Percentiles rank a stretch among this genome's conserved stretches.
phyloP scores from a whole-genome alignment of 2,797 vertebrate species.

The Momotus momota region DNA sequence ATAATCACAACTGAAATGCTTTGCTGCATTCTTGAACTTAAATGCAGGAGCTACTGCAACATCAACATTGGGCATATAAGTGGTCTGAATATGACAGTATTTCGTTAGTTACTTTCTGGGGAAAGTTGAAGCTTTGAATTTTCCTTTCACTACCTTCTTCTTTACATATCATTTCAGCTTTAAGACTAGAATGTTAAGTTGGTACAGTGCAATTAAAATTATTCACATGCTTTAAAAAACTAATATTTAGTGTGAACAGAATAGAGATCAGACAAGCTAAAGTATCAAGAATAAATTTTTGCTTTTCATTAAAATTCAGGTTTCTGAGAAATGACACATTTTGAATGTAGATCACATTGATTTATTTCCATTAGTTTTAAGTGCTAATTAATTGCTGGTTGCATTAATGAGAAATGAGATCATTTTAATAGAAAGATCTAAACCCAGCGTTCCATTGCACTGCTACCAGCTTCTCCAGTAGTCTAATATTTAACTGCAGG shows the following conservation, averaged over 20 bases:
- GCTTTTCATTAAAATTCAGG: background rate
- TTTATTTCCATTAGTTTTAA: slow-evolving; percentile 2
- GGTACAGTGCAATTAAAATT: background rate
- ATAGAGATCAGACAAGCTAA: background rate
- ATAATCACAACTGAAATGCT: background rate
- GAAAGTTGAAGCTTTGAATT: background rate
- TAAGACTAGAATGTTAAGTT: background rate
- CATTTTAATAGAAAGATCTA: background rate
- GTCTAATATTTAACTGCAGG: background rate
- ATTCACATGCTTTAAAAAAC: background rate
- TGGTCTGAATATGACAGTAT: background rate
- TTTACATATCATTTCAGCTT: background rate
- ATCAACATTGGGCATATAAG: background rate
- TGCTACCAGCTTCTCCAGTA: background rate
- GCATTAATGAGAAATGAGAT: background rate
- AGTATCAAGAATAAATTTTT: background rate
- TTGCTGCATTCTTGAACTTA: background rate
- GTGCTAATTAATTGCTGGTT: background rate
- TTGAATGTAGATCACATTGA: background rate
- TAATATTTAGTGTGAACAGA: background rate
- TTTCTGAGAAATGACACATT: background rate
- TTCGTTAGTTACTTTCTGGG: background rate
- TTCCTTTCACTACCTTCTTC: background rate
- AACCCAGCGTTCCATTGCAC: background rate
- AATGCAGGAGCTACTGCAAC: background rate